Evolutionary conservation across 1,140 invertebrate species (phyloP), one percentile per base, ranked within the genome.

Genomic region (Phocides pigmalion): DNA sequence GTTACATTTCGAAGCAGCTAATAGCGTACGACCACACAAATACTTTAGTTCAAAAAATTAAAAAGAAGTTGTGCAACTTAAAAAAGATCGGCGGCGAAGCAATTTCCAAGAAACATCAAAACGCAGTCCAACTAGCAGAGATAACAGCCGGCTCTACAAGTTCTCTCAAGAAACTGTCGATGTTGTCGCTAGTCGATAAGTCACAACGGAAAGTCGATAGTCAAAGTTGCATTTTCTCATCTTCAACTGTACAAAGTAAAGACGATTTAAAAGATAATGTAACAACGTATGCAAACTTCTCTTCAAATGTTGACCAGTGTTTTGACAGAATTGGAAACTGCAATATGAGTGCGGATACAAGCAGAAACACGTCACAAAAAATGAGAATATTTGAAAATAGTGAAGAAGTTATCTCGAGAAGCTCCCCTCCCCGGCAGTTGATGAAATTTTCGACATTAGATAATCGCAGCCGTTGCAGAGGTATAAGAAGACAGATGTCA

Each of bases 11-110:
- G 15, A 88, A 90, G 68, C 89, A 92, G 51, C 76, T 90, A 25
- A 88, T 91, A 63, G 89, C 89, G 1, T 87, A 89, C 56, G 90
- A 92, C 42, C 89, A 83, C 9, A 87, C 84, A 4, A 90, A 84
- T 58, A 91, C 87, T 15, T 73, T 92, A 17, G 85, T 92, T 11
- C 88, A 92, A 65, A 92, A 92, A 71, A 90, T 92, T 67, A 92
- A 92, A 79, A 82, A 85, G 51, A 92, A 92, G 70, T 72, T 92
- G 66, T 91, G 90, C 15, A 91, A 87, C 71, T 82, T 92, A 50
- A 92, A 91, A 78, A 91, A 86, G 70, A 91, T 92, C 11, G 86
- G 89, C 14, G 89, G 85, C 5, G 90, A 92, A 20, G 76, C 83
- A n/a, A 82, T 87, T 20, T 75, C 82, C 5, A 91, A 89, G 71